A percentile compares a stretch with the other conserved stretches of the same genome.
phyloP scores from a whole-genome alignment of 2,888 invertebrate species.

The Ophonus ardosiacus region DNA sequence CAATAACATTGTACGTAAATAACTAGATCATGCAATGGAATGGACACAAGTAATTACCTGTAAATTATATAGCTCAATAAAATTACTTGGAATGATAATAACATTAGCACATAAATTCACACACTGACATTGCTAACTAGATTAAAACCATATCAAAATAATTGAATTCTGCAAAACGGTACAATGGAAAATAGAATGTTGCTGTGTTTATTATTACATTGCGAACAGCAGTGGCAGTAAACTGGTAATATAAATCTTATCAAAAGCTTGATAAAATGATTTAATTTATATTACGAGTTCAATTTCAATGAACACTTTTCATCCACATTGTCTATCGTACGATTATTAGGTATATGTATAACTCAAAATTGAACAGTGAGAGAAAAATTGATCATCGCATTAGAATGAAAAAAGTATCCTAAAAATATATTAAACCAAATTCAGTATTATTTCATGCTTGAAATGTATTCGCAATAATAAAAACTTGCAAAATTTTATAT shows the following conservation, averaged over 20 bases:
- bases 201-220: not conserved
- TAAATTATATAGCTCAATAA: slow-evolving; percentile 17
- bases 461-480: too few species aligned
- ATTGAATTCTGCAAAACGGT: slow-evolving; percentile 29
- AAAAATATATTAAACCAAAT: too few species aligned
- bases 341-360: too few species aligned
- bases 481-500: too few species aligned
- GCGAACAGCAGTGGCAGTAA: not conserved
- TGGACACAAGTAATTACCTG: slow-evolving; percentile 25
- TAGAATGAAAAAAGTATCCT: too few species aligned
- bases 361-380: too few species aligned
- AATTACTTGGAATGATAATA: slow-evolving; percentile 40
- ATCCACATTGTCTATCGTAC: too few species aligned
- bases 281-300: not conserved
- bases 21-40: not conserved
- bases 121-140: slow-evolving; percentile 12
- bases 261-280: not conserved
- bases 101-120: slow-evolving; percentile 32
- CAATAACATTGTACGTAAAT: not conserved
- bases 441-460: too few species aligned
- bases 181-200: not conserved
- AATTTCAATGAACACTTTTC: too few species aligned
- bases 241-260: not conserved
- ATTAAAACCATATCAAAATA: slow-evolving; percentile 41
- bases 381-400: too few species aligned